A percentile compares a stretch with the other conserved stretches of the same genome.
phyloP scores from a whole-genome alignment of 2,797 vertebrate species.

The Rhadinocentrus ornatus region DNA sequence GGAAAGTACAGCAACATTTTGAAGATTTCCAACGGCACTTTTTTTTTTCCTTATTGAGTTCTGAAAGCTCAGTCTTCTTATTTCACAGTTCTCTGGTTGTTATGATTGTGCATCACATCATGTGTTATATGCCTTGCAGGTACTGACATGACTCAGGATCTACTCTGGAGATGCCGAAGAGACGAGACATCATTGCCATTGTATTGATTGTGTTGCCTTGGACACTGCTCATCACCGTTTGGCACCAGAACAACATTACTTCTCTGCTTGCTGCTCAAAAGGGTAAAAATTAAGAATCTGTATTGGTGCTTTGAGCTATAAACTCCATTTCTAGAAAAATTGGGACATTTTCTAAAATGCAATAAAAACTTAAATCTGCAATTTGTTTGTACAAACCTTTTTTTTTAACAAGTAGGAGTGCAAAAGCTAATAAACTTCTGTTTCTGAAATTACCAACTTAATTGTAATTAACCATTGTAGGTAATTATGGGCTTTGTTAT shows the following conservation, averaged over 20 bases:
- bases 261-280: conserved; percentile 80
- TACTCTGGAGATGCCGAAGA: conserved; percentile 87
- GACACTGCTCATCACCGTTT: conserved; percentile 90
- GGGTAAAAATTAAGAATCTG: conserved; percentile 49
- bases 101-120: neutral
- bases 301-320: neutral
- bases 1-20: neutral
- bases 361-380: neutral
- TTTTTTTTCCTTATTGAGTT: neutral
- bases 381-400: neutral
- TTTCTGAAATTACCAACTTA: neutral
- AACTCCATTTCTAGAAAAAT: neutral
- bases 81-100: conserved; percentile 3
- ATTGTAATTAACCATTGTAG: no score
- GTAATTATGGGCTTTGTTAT: no score
- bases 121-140: conserved; percentile 45
- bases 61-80: neutral
- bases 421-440: neutral
- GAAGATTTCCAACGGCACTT: neutral
- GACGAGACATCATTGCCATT: conserved; percentile 89
- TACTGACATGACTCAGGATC: conserved; percentile 63
- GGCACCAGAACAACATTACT: conserved; percentile 86
- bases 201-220: conserved; percentile 91
- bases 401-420: neutral
- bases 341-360: no score